Base-by-base conservation (phyloP, 2,113 vertebrate genomes). In the Zosterops hypoxanthus region DNA sequence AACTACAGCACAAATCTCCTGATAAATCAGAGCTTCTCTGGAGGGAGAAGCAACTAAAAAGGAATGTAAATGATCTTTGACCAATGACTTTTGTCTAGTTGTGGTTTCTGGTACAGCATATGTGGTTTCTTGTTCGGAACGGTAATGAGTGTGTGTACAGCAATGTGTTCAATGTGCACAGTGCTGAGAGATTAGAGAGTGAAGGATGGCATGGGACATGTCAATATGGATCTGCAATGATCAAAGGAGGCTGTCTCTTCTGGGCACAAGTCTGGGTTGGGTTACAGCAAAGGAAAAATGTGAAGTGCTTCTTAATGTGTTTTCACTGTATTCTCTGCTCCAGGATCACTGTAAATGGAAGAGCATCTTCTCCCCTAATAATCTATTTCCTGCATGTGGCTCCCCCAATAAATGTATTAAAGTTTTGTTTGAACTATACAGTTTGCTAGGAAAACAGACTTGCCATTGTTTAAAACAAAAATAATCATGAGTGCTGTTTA, bases 161-260 rank as follows among this genome's bases (percentile, higher is more conserved):
- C 92, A 82, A 91, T 83, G 91, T 85, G 88, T 91, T 96, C 94
- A 95, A 91, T 82, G 95, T 91, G 92, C 92, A 84, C 90, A 71
- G 92, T 52, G 82, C 93, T 80, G 95, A 88, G 96, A 96, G 95
- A 97, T 97, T 97, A 97, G 95, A 95, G 95, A 96, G 88, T 70
- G 93, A 95, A 92, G 95, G 92, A 95, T 96, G 95, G 95, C 93
- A 96, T 97, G 96, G 95, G 96, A 97, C 95, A 91, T 94, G 97
- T 97, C 97, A 96, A 93, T 96, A 97, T 90, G 95, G 96, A 97
- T 97, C 96, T 96, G 91, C 81, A 71, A 21, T 96, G 97, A 97
- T 97, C 97, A 97, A 97, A 97, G 95, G 86, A 96, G 78, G 57
- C 79, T 83, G 88, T 77, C 95, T 96, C 94, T 96, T 90, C 94